Conservation (phyloP, 2,113 vertebrate genomes). For the Anser brachyrhynchus region DNA sequence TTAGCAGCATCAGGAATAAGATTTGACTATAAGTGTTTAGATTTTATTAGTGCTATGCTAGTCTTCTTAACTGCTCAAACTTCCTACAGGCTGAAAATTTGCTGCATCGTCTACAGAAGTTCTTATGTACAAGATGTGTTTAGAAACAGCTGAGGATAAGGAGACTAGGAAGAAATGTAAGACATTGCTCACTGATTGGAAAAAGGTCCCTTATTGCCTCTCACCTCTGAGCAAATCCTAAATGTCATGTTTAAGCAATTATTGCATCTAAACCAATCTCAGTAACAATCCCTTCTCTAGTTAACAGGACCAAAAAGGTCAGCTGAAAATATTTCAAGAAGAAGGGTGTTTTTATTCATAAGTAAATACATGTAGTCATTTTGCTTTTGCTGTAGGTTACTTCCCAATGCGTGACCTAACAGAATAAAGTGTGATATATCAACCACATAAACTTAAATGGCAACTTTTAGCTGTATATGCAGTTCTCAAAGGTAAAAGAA, state of each 20-base stretch:
- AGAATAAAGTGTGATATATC: not conserved
- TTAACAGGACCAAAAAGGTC: constrained; percentile 59
- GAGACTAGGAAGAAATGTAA: not conserved
- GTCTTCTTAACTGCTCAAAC: constrained; percentile 65
- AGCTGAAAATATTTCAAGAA: constrained; percentile 12
- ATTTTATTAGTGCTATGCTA: constrained; percentile 77
- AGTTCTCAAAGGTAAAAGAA: not conserved
- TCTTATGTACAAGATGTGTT: not conserved
- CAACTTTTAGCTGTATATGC: not conserved
- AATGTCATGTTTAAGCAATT: constrained; percentile 65
- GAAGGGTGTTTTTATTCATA: not conserved
- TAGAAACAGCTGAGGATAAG: not conserved
- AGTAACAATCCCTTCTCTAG: not conserved
- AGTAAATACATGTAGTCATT: not conserved
- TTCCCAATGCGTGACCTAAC: not conserved
- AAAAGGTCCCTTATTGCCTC: constrained; percentile 31
- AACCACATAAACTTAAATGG: not conserved
- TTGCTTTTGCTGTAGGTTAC: not conserved
- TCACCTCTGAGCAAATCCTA: constrained; percentile 49
- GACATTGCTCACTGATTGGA: not conserved
- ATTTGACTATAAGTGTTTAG: constrained; percentile 76
- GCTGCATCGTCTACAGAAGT: constrained; percentile 17
- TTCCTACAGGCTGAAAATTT: constrained; percentile 61
- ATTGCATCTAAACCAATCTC: constrained; percentile 43
- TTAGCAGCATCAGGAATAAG: constrained; percentile 79